These are phyloP conservation scores for Notoglanidium macrostoma DNA, from an alignment of 2,797 vertebrate genomes.

Conservation along the genomic window DNA sequence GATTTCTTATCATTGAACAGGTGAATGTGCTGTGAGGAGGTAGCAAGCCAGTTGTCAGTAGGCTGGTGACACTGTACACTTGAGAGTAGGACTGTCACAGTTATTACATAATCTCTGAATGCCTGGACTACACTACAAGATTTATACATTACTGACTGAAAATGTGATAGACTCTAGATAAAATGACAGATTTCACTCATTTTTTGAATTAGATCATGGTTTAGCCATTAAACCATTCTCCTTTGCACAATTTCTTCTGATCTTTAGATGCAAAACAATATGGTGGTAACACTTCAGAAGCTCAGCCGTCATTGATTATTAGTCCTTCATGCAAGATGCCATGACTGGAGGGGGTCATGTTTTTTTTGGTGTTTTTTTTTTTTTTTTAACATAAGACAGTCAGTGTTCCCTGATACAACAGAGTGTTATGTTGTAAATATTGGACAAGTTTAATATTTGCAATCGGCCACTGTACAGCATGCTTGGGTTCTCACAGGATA, in stretches of 20 bases:
- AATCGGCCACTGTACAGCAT: not conserved
- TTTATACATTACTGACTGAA: not conserved
- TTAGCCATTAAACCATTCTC: not conserved
- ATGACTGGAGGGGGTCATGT: not conserved
- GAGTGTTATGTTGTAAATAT: not conserved
- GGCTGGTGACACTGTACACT: conserved; percentile 17
- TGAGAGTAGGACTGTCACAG: conserved; percentile 4
- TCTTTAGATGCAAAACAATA: not conserved
- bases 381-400: not conserved
- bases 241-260: not conserved
- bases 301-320: not conserved
- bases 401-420: not conserved
- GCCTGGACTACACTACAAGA: not conserved
- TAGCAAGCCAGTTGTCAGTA: conserved; percentile 24
- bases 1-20: not conserved
- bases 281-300: not conserved
- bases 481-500: not conserved
- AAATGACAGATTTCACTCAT: not conserved
- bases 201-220: not conserved
- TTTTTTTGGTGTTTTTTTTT: not conserved
- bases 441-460: not conserved
- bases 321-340: not conserved
- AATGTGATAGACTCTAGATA: not conserved
- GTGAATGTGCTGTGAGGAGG: conserved; percentile 19
- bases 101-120: conserved; percentile 16